Evolutionary conservation across 23 tunicate genomes (phyloP), one percentile per base, ranked within the genome.

Genomic region (Diplosoma virens): DNA sequence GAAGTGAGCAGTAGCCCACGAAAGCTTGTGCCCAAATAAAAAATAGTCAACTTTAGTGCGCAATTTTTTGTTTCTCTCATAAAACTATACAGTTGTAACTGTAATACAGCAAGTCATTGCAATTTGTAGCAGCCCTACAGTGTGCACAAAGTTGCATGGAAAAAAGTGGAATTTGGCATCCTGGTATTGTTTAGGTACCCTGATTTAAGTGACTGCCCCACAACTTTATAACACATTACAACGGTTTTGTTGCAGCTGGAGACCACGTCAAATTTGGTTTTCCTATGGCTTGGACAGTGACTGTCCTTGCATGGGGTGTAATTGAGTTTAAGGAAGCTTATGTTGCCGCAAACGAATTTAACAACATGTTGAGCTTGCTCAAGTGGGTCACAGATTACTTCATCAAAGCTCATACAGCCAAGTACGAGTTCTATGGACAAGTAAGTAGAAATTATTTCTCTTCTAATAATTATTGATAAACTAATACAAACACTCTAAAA

Each of bases 221-320:
- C n/a, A n/a, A 47, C 20, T n/a, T n/a, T n/a, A n/a, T n/a, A n/a
- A n/a, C n/a, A n/a, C n/a, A n/a, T 59, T 18, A 59, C 11, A 45
- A 9, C 52, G 14, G 24, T 76, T 20, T 26, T 17, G 11, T n/a
- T 74, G 25, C 81, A 82, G 93, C 93, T 23, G 96, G 96, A 17
- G 96, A 89, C 63, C 52, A 70, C 45, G 85, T 89, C n/a, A 89
- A 89, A 36, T 89, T 89, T 33, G 84, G 79, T 26, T 83, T 89
- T 41, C 96, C 96, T 21, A 89, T 89, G 96, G 96, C 96, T 2
- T 89, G 71, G 77, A 70, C 96, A 5, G 81, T 79, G 17, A 89
- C 96, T 31, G 84, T 90, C 20, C 69, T 83, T 0, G 96, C 96
- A 6, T 89, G 96, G 96, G 96, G 96, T 21, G 76, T 90, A 30